A percentile compares a stretch with the other conserved stretches of the same genome.
phyloP scores from a whole-genome alignment of 1,140 invertebrate species.

The Listronotus bonariensis region DNA sequence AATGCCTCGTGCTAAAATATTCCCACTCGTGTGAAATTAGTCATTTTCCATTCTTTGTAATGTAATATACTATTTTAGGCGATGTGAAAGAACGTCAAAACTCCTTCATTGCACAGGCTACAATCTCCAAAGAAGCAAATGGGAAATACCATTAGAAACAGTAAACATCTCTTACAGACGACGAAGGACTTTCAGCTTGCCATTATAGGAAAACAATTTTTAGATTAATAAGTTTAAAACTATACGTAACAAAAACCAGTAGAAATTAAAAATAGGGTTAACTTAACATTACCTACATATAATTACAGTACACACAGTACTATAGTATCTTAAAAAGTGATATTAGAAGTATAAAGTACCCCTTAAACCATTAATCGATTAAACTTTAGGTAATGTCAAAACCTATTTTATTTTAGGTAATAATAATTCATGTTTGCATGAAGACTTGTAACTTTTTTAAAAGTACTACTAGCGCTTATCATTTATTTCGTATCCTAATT shows the following conservation, averaged over 20 bases:
- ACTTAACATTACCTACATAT: neutral
- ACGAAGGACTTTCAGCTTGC: slow-evolving; percentile 40
- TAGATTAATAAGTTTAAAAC: neutral
- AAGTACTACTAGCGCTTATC: neutral
- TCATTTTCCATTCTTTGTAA: no score
- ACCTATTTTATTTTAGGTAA: neutral
- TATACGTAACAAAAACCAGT: no score
- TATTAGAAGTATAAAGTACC: no score
- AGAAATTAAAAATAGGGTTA: neutral
- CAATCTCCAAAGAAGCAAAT: slow-evolving; percentile 56
- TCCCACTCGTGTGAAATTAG: no score
- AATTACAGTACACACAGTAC: neutral
- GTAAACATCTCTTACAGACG: slow-evolving; percentile 55
- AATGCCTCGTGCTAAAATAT: no score
- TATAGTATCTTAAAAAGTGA: no score
- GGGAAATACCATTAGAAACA: slow-evolving; percentile 61
- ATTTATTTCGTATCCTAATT: neutral
- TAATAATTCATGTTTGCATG: neutral
- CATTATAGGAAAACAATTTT: slow-evolving; percentile 11
- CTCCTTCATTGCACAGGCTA: slow-evolving; percentile 64
- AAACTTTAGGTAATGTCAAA: no score
- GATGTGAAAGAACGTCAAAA: slow-evolving; percentile 68
- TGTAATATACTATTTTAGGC: no score
- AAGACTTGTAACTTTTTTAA: neutral
- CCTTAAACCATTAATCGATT: no score